Percentiles rank a stretch among this genome's conserved stretches.
phyloP scores from a whole-genome alignment of 2,113 vertebrate genomes.

The Xenopus borealis region DNA sequence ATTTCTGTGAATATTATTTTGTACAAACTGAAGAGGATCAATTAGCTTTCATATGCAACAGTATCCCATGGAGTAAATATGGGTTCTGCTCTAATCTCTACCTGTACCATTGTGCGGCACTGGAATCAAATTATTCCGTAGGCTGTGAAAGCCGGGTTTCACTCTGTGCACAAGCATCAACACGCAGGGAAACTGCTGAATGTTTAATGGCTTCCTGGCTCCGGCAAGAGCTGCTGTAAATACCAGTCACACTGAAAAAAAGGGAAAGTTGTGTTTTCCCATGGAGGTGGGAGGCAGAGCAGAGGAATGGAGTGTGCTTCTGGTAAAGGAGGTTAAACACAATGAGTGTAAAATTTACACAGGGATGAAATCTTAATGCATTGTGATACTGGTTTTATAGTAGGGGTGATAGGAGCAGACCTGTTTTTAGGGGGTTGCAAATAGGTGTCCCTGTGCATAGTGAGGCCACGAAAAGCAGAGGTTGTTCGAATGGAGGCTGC shows the following conservation, averaged over 20 bases:
- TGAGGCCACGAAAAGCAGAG: too few relatives aligned
- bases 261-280: constrained; percentile 9
- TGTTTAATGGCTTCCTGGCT: constrained; percentile 36
- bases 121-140: constrained; percentile 42
- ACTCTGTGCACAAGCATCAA: constrained; percentile 35
- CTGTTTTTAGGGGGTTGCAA: too few relatives aligned
- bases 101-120: constrained; percentile 39
- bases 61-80: constrained; percentile 36
- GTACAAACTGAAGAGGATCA: constrained; percentile 44
- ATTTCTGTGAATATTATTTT: constrained; percentile 36
- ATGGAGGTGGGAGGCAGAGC: background rate
- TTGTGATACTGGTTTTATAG: too few relatives aligned
- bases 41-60: constrained; percentile 46
- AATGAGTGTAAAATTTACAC: background rate
- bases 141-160: constrained; percentile 37
- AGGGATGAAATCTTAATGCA: too few relatives aligned
- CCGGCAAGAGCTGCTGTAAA: constrained; percentile 23
- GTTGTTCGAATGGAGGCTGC: too few relatives aligned
- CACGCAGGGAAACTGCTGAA: constrained; percentile 34
- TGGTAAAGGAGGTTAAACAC: constrained; percentile 31
- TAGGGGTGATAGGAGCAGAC: background rate
- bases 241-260: background rate
- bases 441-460: too few relatives aligned
- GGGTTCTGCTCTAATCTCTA: constrained; percentile 42
- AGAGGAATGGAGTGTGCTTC: background rate